Base-by-base conservation (phyloP, 2,113 vertebrate species). In the Hiodon alosoides region DNA sequence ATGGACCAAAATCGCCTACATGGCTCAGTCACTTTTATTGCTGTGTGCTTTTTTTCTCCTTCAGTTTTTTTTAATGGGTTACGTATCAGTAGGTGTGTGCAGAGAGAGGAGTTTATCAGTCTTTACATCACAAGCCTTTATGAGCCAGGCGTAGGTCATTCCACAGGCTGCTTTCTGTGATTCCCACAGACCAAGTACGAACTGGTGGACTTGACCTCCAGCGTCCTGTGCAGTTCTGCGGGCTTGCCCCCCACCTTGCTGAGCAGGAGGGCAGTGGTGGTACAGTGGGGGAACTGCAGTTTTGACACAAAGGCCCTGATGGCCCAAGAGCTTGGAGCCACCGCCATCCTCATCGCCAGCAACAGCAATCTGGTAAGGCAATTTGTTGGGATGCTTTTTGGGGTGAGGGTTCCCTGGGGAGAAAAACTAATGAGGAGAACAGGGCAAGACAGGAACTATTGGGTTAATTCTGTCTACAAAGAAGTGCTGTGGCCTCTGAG, bases 311-410 rank as follows among this genome's bases (percentile, higher is more conserved):
- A 98, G 83, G 96, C 93, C 48, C 65, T 73, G 48, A 83, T 94
- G 53, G 97, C 97, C 59, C 92, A 97, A 76, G 68, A 0, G 0
- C 85, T 82, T 0, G 90, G 90, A 61, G 97, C 93, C 69, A 82
- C 85, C 73, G 80, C 91, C 6, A 82, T 99, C 72, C 79, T 99
- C 80, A 84, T 98, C 77, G 94, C 92, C 80, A 95, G 90, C 86
- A 88, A 86, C 54, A 65, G 55, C 1, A 11, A 77, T 55, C 67
- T 94, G 84, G 96, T 99, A 90, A 77, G 92, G 31, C 31, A 31
- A 31, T 89, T 10, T 55, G 14, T 47, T 60, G 3, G n/a, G 14
- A 9, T 76, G 59, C 57, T 54, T 11, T 67, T 5, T 16, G 17
- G 31, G n/a, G 7, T 31, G 60, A 72, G 0, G 0, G 3, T 47